These are phyloP conservation scores for Cuculus canorus DNA, from an alignment of 2,797 vertebrate genomes.

Conservation along the genomic window DNA sequence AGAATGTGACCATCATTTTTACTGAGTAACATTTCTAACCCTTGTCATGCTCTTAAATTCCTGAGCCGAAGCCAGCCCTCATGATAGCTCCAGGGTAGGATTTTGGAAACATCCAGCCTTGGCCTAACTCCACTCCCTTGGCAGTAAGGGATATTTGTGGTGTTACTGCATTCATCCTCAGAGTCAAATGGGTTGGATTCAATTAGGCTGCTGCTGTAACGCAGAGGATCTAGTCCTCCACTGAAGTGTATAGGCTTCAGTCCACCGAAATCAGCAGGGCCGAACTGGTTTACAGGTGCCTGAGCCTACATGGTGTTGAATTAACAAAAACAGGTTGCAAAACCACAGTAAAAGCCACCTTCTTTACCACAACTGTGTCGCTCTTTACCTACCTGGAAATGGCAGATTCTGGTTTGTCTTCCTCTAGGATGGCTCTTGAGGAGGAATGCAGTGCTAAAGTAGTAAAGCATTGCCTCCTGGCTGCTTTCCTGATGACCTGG, in stretches of 20 bases:
- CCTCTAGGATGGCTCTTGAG: background rate
- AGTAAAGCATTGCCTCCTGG: background rate
- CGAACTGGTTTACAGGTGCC: background rate
- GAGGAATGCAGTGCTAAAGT: fast-evolving
- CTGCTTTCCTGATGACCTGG: background rate
- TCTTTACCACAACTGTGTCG: fast-evolving
- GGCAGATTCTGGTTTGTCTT: background rate
- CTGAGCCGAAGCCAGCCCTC: slow-evolving; percentile 11
- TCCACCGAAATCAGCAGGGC: fast-evolving
- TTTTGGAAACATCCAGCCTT: slow-evolving; percentile 12
- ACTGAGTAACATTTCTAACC: background rate
- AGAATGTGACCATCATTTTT: background rate
- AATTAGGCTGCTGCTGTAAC: background rate
- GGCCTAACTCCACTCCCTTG: background rate
- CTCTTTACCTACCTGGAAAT: background rate
- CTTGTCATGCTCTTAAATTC: background rate
- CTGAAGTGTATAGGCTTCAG: background rate
- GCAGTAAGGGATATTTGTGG: background rate
- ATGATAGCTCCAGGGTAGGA: background rate
- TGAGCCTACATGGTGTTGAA: background rate
- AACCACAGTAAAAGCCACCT: background rate
- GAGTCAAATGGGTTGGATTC: background rate
- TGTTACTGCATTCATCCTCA: background rate
- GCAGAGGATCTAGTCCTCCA: background rate
- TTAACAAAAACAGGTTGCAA: background rate